Evolutionary conservation across 2,888 invertebrate species (phyloP).

Genomic region (Cephus pulcher): DNA sequence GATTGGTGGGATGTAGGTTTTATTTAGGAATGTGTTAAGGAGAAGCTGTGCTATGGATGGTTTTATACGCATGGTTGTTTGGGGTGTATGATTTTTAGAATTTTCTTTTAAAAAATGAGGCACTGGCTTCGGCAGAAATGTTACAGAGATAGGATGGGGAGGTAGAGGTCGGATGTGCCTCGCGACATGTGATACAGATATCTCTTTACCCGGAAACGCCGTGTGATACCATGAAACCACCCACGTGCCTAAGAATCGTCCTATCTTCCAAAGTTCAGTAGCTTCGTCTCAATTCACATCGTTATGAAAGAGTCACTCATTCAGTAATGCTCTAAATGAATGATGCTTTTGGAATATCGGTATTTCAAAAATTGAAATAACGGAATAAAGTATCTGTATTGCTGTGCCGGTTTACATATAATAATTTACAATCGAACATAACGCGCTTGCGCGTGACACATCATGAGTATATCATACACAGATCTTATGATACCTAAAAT

Average conservation of each 20-base stretch:
- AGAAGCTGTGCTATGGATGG: too few species aligned
- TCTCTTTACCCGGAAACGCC: slow-evolving; percentile 56
- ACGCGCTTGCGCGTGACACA: neutral
- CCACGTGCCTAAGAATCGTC: slow-evolving; percentile 36
- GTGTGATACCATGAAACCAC: slow-evolving; percentile 39
- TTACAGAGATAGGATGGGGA: slow-evolving; percentile 16
- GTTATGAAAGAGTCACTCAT: neutral
- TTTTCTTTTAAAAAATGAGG: neutral
- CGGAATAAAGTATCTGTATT: neutral
- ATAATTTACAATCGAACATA: neutral
- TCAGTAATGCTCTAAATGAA: neutral
- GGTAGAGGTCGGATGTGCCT: slow-evolving; percentile 45
- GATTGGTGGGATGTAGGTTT: too few species aligned
- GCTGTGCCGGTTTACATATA: neutral
- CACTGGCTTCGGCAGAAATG: slow-evolving; percentile 11
- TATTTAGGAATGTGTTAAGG: too few species aligned
- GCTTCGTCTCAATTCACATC: slow-evolving; percentile 1
- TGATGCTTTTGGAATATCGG: neutral
- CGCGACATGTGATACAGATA: slow-evolving; percentile 43
- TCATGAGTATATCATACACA: neutral
- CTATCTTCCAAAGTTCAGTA: slow-evolving; percentile 18
- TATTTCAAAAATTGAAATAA: neutral
- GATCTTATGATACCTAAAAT: neutral
- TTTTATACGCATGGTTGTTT: too few species aligned
- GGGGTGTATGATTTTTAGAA: too few species aligned